phyloP scores from a whole-genome alignment of 35 echinoderm and acorn worm genomes.

The Anneissia japonica region DNA sequence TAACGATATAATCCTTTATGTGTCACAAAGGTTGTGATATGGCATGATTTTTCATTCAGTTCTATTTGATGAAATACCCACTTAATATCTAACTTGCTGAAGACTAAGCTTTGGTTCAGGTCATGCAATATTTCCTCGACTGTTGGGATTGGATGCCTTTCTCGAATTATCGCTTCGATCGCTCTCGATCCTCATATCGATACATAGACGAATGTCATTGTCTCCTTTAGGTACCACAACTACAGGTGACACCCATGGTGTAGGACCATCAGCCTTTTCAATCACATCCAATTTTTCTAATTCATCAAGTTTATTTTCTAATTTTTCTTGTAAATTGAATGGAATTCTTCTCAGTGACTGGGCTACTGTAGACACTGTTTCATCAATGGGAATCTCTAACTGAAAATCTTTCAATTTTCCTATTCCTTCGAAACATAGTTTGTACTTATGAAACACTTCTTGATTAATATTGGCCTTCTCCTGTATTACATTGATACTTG shows the following conservation, averaged over 20 bases:
- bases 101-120: slow-evolving; percentile 3
- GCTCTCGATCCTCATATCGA: slow-evolving; percentile 9
- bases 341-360: slow-evolving; percentile 1
- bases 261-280: slow-evolving; percentile 1
- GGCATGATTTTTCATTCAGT: background rate
- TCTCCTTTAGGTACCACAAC: slow-evolving; percentile 22
- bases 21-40: slow-evolving; percentile 45
- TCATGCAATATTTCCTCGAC: slow-evolving; percentile 6
- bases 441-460: background rate
- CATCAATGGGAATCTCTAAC: background rate
- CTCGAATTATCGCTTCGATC: too few relatives aligned
- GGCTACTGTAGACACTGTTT: background rate
- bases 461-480: background rate
- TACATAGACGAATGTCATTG: slow-evolving; percentile 24
- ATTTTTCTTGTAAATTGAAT: background rate
- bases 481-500: too few relatives aligned
- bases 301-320: background rate
- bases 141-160: slow-evolving; percentile 11
- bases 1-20: slow-evolving; percentile 44
- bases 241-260: slow-evolving; percentile 19
- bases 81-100: slow-evolving; percentile 15
- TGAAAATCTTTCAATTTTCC: slow-evolving; percentile 9
- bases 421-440: slow-evolving; percentile 7
- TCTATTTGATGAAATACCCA: slow-evolving; percentile 20
- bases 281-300: background rate